These are phyloP conservation scores for Capitella teleta DNA, from an alignment of 1,140 invertebrate genomes.

Conservation along the genomic window DNA sequence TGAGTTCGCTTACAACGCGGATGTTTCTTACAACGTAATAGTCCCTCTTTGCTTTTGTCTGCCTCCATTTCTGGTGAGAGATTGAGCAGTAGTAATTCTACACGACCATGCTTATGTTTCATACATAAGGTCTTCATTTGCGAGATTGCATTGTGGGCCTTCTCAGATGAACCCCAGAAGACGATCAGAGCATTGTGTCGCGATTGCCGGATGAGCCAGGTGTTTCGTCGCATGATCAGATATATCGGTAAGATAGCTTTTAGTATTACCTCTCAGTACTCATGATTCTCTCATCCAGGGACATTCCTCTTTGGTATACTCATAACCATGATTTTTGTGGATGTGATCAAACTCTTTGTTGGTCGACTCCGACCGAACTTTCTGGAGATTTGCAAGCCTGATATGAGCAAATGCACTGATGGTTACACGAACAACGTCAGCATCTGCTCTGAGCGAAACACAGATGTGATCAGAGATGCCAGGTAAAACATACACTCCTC, in stretches of 20 bases:
- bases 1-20: not conserved
- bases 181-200: not conserved
- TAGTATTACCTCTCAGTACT: not conserved
- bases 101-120: not conserved
- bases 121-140: not conserved
- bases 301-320: conserved; percentile 30
- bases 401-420: conserved; percentile 17
- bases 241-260: not conserved
- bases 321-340: conserved; percentile 29
- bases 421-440: conserved; percentile 2
- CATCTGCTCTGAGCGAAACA: conserved; percentile 1
- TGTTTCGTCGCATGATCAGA: not conserved
- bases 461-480: not conserved
- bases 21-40: not conserved
- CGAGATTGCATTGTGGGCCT: not conserved
- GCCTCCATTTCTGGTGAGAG: not conserved
- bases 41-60: not conserved
- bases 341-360: conserved; percentile 27
- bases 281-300: conserved; percentile 13
- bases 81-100: not conserved
- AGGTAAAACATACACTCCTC: not conserved
- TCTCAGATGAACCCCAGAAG: not conserved
- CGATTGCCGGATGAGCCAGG: not conserved
- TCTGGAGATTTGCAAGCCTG: conserved; percentile 24
- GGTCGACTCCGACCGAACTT: conserved; percentile 30